These are phyloP conservation scores for Cherax quadricarinatus DNA, from an alignment of 1,140 invertebrate genomes.

Conservation along the genomic window DNA sequence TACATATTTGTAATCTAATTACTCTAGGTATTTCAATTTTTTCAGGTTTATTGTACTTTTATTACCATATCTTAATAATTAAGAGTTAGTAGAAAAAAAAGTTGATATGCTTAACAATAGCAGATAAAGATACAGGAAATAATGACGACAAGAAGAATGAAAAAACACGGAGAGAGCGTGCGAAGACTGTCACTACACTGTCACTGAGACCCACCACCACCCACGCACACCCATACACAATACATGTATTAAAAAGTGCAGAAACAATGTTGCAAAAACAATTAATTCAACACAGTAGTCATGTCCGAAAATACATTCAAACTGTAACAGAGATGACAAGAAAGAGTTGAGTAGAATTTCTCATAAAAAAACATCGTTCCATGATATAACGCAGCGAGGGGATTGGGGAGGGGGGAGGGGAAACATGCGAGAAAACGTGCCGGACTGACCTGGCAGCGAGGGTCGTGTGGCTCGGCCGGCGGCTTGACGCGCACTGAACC, in stretches of 20 bases:
- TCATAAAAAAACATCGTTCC: slow-evolving; percentile 41
- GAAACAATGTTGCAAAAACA: slow-evolving; percentile 32
- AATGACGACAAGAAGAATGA: background rate
- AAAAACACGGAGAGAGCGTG: background rate
- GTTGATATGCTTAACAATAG: background rate
- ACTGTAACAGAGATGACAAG: slow-evolving; percentile 26
- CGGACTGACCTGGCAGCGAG: slow-evolving; percentile 70
- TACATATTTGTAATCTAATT: background rate
- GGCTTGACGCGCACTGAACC: slow-evolving; percentile 68
- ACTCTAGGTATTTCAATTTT: background rate
- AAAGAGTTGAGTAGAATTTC: slow-evolving; percentile 20
- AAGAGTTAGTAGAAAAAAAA: background rate
- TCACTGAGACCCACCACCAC: background rate
- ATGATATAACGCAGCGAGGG: slow-evolving; percentile 24
- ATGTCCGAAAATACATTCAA: slow-evolving; percentile 3
- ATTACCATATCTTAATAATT: background rate
- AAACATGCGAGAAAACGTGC: slow-evolving; percentile 68
- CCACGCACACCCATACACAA: slow-evolving; percentile 3
- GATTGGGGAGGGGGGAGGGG: background rate
- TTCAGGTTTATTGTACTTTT: background rate
- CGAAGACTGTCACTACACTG: background rate
- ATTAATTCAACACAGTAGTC: slow-evolving; percentile 29
- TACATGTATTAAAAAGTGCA: background rate
- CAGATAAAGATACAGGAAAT: slow-evolving; percentile 8
- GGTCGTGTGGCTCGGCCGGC: slow-evolving; percentile 69